These are phyloP conservation scores for Gephyroberyx darwinii DNA, from an alignment of 2,797 vertebrate genomes.

Conservation along the genomic window DNA sequence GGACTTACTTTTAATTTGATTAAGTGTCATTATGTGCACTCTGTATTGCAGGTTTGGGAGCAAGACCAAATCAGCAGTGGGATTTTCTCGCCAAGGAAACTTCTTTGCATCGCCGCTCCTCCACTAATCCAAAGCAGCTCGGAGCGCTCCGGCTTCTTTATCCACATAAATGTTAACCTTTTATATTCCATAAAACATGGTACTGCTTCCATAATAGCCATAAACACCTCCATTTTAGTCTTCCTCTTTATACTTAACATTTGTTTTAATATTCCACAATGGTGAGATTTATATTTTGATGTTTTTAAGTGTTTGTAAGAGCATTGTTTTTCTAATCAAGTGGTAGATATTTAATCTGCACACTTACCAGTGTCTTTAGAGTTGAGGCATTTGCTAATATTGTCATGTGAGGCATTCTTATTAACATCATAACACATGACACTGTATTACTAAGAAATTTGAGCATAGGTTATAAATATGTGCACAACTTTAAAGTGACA, in stretches of 20 bases:
- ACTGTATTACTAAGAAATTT: constrained; percentile 12
- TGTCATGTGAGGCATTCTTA: constrained; percentile 18
- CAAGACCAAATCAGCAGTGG: constrained; percentile 89
- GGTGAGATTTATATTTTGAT: constrained; percentile 53
- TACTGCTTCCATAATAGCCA: constrained; percentile 27
- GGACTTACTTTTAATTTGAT: constrained; percentile 13
- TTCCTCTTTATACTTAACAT: constrained; percentile 26
- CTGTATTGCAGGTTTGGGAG: constrained; percentile 86
- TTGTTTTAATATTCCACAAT: constrained; percentile 46
- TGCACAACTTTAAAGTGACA: constrained; percentile 24
- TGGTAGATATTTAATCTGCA: constrained; percentile 35
- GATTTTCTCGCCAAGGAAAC: constrained; percentile 85
- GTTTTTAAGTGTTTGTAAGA: constrained; percentile 55
- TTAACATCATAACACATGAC: constrained; percentile 5
- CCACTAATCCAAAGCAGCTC: constrained; percentile 78
- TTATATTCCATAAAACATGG: constrained; percentile 16
- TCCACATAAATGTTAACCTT: constrained; percentile 20
- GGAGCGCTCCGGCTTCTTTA: neutral
- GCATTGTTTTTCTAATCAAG: constrained; percentile 32
- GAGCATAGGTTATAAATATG: constrained; percentile 13
- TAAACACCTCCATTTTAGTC: constrained; percentile 16
- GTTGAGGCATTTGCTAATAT: constrained; percentile 18
- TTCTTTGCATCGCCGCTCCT: constrained; percentile 94
- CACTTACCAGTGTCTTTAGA: constrained; percentile 26
- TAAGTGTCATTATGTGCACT: constrained; percentile 14